Conservation (phyloP, 2,797 vertebrate genomes). For the Amphiprion clarkii region DNA sequence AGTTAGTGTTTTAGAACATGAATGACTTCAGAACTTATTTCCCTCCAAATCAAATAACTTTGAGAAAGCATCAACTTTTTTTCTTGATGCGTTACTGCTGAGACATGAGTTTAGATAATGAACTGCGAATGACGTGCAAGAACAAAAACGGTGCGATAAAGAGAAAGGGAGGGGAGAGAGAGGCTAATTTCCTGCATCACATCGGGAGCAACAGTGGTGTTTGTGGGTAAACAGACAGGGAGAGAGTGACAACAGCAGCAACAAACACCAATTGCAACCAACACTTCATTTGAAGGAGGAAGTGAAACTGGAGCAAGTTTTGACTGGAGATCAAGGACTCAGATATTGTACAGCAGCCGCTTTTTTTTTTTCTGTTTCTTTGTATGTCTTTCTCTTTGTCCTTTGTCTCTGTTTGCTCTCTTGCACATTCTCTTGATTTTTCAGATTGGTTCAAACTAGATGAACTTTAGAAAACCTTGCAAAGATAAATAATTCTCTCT, state of each 20-base stretch:
- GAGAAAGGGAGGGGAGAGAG: background rate
- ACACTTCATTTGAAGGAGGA: slow-evolving; percentile 67
- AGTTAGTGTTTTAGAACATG: background rate
- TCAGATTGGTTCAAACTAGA: background rate
- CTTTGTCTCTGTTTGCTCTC: background rate
- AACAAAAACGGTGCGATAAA: background rate
- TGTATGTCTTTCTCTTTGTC: background rate
- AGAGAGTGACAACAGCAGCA: slow-evolving; percentile 59
- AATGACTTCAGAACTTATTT: background rate
- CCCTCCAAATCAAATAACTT: background rate
- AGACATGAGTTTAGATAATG: background rate
- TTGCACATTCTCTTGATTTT: background rate
- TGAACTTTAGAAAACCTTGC: background rate
- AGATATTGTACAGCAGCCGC: slow-evolving; percentile 34
- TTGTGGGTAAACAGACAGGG: slow-evolving; percentile 69
- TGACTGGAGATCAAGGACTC: slow-evolving; percentile 55
- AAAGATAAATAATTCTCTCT: background rate
- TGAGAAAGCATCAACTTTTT: background rate
- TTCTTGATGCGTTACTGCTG: background rate
- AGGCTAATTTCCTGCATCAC: slow-evolving; percentile 34
- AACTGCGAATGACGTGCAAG: background rate
- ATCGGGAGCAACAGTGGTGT: slow-evolving; percentile 28
- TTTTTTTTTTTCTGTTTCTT: slow-evolving; percentile 1
- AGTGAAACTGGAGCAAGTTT: slow-evolving; percentile 74
- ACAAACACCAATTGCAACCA: slow-evolving; percentile 61